Conservation (phyloP, 2,797 vertebrate genomes). For the Apogon talboti region DNA sequence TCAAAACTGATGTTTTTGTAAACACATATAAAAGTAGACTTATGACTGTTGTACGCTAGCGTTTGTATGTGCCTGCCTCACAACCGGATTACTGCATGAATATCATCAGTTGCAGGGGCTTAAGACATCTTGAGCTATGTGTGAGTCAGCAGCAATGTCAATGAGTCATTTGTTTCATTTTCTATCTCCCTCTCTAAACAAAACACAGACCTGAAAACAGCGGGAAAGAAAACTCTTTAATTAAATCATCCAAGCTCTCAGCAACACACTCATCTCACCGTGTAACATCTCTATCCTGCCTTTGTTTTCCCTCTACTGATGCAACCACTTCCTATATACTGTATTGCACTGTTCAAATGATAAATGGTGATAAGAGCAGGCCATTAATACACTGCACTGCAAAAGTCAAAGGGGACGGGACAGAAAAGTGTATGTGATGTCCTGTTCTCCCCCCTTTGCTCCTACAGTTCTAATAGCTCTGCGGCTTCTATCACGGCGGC, state of each 20-base stretch:
- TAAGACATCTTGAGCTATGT: constrained; percentile 54
- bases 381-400: constrained; percentile 80
- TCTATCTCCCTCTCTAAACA: constrained; percentile 37
- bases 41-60: constrained; percentile 6
- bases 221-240: constrained; percentile 58
- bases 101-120: constrained; percentile 36
- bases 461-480: constrained; percentile 63
- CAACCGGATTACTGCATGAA: constrained; percentile 30
- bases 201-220: constrained; percentile 55
- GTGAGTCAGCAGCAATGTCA: constrained; percentile 59
- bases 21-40: constrained; percentile 45
- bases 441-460: constrained; percentile 15
- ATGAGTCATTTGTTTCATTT: constrained; percentile 69
- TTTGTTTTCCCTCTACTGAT: constrained; percentile 74
- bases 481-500: constrained; percentile 52
- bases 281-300: constrained; percentile 64
- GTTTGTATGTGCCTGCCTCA: constrained; percentile 23
- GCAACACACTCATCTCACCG: constrained; percentile 63
- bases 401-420: constrained; percentile 75
- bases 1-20: constrained; percentile 43
- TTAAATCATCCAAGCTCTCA: constrained; percentile 66
- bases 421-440: constrained; percentile 77
- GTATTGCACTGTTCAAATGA: constrained; percentile 80
- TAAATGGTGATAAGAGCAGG: constrained; percentile 79
- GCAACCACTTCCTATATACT: constrained; percentile 72